Base-by-base conservation (phyloP, 2,113 vertebrate genomes). In the Alosa alosa region DNA sequence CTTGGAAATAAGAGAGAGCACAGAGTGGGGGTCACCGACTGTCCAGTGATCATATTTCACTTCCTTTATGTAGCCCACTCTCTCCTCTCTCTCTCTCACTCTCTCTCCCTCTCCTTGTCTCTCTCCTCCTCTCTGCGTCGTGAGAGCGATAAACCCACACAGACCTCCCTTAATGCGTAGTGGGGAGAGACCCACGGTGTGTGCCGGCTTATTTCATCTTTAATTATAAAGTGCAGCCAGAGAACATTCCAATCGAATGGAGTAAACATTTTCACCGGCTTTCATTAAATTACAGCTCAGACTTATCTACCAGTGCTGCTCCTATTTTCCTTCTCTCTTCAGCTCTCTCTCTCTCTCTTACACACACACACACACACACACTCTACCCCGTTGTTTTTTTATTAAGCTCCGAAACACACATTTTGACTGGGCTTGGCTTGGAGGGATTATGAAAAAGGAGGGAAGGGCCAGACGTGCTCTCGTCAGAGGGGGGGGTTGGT, bases 171-270 rank as follows among this genome's bases (percentile, higher is more conserved):
- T 47, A 90, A 85, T 88, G 86, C 57, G 82, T 81, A 85, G 84
- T 86, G 64, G 81, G 86, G 86, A 46, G 87, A 89, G 84, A 55
- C 55, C 55, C 55, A 22, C 3, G 20, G 55, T 88, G 88, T 85
- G 64, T 87, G 83, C 22, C 45, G 81, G 52, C 72, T 86, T 87
- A 84, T 86, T 90, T 88, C 86, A 89, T 90, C 87, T 90, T 90
- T 90, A 90, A 90, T 89, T 90, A 88, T 89, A 81, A 85, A 89
- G 84, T 85, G 84, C 86, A 86, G 84, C 49, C 86, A 91, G 88
- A 84, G 82, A 83, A 81, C 86, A 87, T 89, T 89, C 57, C 52
- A 49, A 47, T 44, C 83, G 83, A 88, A 82, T 39, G 41, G 85
- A 86, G 88, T 84, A 89, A 89, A 89, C 86, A 90, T 86, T 87